Evolutionary conservation across 2,888 invertebrate genomes (phyloP).

Genomic region (Agriotes lineatus): DNA sequence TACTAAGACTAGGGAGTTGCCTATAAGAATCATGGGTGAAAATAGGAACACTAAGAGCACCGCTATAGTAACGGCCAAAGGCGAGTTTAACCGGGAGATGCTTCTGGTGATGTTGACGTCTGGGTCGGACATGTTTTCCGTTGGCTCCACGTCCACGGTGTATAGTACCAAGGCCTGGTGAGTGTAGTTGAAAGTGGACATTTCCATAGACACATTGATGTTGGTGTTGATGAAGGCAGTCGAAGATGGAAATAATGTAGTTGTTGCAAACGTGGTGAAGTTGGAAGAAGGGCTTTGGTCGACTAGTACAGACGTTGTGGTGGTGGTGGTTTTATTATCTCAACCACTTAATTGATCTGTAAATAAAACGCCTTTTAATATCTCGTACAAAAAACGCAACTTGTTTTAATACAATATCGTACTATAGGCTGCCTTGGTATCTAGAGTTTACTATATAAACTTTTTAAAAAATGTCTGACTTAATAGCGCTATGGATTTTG

Average conservation of each 20-base stretch:
- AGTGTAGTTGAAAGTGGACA: conserved; percentile 57
- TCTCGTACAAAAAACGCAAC: too few species aligned
- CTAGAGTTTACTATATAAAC: too few species aligned
- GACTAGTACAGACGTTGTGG: conserved; percentile 25
- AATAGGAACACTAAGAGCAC: conserved; percentile 69
- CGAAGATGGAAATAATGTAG: conserved; percentile 29
- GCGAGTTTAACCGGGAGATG: conserved; percentile 61
- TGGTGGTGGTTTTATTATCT: background rate
- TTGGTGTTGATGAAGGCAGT: conserved; percentile 46
- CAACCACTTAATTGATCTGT: conserved; percentile 8
- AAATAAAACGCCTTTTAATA: conserved; percentile 17
- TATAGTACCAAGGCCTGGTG: conserved; percentile 58
- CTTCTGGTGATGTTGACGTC: conserved; percentile 60
- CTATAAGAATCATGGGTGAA: conserved; percentile 71
- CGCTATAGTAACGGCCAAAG: conserved; percentile 66
- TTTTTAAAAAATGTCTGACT: too few species aligned
- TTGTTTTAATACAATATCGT: too few species aligned
- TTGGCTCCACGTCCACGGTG: conserved; percentile 52
- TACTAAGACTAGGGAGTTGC: conserved; percentile 72
- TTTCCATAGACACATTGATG: conserved; percentile 60
- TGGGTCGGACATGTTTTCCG: conserved; percentile 57
- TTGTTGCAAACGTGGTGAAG: conserved; percentile 25
- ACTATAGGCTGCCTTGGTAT: too few species aligned
- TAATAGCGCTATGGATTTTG: too few species aligned
- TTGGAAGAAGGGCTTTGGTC: conserved; percentile 30